Evolutionary conservation across 2,888 invertebrate genomes (phyloP).

Genomic region (Morinoia aosen): DNA sequence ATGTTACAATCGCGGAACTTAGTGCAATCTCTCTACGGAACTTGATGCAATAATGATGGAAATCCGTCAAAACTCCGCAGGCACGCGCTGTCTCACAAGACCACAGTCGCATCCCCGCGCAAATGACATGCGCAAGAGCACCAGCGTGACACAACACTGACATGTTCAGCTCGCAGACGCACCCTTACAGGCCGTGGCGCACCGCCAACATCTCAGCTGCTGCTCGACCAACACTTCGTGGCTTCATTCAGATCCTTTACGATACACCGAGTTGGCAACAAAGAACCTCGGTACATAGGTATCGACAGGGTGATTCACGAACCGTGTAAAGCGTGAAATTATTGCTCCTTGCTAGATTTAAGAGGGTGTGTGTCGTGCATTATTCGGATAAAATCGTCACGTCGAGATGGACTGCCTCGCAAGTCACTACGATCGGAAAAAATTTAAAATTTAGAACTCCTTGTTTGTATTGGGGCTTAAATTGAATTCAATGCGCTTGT

Average conservation of each 20-base stretch:
- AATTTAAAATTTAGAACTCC: background rate
- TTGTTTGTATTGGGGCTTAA: background rate
- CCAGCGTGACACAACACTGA: background rate
- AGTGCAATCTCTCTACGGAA: background rate
- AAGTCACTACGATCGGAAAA: background rate
- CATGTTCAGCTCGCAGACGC: background rate
- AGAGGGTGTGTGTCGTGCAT: background rate
- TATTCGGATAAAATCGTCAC: background rate
- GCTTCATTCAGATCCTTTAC: conserved; percentile 2
- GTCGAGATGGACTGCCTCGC: background rate
- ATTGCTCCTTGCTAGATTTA: background rate
- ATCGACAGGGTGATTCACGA: conserved; percentile 4
- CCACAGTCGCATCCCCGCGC: background rate
- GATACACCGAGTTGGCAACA: background rate
- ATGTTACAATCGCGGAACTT: too few relatives aligned
- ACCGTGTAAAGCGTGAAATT: background rate
- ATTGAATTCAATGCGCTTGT: background rate
- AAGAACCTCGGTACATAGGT: background rate
- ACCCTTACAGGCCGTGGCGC: background rate
- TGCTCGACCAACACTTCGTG: background rate
- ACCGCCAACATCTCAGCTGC: background rate
- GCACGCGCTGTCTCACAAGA: too few relatives aligned
- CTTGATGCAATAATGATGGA: background rate
- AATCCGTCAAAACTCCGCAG: too few relatives aligned
- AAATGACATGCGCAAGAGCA: background rate